These are phyloP conservation scores for Atherinosoma microstoma DNA, from an alignment of 2,797 vertebrate genomes.

Conservation along the genomic window DNA sequence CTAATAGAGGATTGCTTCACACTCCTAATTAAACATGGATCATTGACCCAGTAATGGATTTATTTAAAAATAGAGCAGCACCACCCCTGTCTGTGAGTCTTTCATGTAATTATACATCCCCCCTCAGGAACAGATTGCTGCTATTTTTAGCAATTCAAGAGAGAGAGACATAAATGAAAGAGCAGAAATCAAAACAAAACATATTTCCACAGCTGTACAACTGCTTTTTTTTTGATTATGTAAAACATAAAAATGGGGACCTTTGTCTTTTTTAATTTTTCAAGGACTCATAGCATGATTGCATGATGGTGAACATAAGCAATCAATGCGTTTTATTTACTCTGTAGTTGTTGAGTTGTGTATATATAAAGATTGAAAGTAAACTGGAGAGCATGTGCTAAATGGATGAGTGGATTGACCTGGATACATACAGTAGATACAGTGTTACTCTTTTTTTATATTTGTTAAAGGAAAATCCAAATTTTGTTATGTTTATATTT, in stretches of 20 bases:
- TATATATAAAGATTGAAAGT: neutral
- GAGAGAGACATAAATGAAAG: neutral
- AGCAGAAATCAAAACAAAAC: conserved; percentile 29
- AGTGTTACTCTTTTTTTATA: conserved; percentile 23
- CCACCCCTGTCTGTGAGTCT: conserved; percentile 40
- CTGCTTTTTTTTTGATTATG: neutral
- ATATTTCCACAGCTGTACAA: conserved; percentile 23
- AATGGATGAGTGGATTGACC: conserved; percentile 14
- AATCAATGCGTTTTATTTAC: conserved; percentile 6
- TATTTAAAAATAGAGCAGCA: conserved; percentile 59
- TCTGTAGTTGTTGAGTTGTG: neutral
- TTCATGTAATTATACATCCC: conserved; percentile 71
- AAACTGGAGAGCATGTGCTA: conserved; percentile 7
- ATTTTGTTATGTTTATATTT: neutral
- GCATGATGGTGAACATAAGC: conserved; percentile 30
- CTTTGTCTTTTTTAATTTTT: conserved; percentile 8
- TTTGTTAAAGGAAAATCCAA: conserved; percentile 4
- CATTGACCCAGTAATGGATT: conserved; percentile 51
- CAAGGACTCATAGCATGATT: conserved; percentile 21
- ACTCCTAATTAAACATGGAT: conserved; percentile 58
- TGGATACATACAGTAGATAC: conserved; percentile 1
- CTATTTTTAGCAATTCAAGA: conserved; percentile 54
- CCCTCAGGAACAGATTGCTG: conserved; percentile 47
- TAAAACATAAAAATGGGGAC: neutral
- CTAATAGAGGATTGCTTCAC: conserved; percentile 35